These are phyloP conservation scores for Polyploca ridens DNA, from an alignment of 2,888 invertebrate species.

Conservation along the genomic window DNA sequence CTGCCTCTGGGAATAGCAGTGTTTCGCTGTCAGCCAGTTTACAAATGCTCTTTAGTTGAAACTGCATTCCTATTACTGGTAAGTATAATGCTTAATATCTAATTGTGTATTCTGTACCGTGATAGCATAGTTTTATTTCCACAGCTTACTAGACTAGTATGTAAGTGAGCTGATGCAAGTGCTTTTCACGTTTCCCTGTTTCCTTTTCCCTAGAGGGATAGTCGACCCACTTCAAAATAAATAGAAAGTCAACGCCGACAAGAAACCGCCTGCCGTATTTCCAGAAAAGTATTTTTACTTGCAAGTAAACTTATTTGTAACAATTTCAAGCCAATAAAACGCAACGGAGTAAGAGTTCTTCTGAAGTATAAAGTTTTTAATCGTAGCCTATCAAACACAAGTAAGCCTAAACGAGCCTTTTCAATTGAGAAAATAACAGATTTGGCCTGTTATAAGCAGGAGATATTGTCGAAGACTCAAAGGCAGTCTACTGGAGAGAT, in stretches of 20 bases:
- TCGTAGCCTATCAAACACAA: slow-evolving; percentile 24
- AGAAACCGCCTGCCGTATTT: neutral
- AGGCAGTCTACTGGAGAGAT: slow-evolving; percentile 32
- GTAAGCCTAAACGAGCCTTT: slow-evolving; percentile 34
- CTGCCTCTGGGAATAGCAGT: slow-evolving; percentile 92
- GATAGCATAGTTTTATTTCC: too few relatives aligned
- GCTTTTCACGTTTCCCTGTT: neutral
- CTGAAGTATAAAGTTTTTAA: neutral
- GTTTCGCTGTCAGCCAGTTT: slow-evolving; percentile 92
- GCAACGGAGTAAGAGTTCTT: neutral
- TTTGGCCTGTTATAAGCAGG: slow-evolving; percentile 26
- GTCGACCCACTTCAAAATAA: slow-evolving; percentile 3
- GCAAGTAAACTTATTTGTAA: neutral
- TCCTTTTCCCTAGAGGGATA: neutral
- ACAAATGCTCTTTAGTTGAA: slow-evolving; percentile 94
- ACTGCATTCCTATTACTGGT: slow-evolving; percentile 93
- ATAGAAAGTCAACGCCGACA: neutral
- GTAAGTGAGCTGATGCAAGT: neutral
- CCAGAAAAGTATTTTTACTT: slow-evolving; percentile 5
- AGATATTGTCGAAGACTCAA: slow-evolving; percentile 3
- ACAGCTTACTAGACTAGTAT: neutral
- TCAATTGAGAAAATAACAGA: slow-evolving; percentile 38
- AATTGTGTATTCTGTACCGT: too few relatives aligned
- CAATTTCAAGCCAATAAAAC: neutral
- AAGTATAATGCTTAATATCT: slow-evolving; percentile 30